Percentiles rank a stretch among this genome's conserved stretches.
These are phyloP conservation scores for Apodemus sylvaticus DNA, from an alignment of 2,113 vertebrate species.

Conservation along the genomic window DNA sequence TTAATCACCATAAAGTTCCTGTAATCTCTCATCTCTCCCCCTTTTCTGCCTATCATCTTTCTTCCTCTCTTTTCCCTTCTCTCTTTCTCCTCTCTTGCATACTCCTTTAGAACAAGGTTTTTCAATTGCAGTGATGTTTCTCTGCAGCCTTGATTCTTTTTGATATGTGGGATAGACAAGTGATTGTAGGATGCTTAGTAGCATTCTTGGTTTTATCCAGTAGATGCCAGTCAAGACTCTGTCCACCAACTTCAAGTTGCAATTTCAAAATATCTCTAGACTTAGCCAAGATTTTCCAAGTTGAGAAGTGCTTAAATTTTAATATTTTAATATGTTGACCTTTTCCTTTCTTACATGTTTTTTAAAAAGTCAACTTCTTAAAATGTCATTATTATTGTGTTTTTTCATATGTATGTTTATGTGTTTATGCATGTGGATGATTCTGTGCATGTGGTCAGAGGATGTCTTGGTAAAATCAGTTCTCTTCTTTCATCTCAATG, in stretches of 20 bases:
- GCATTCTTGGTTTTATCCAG: not conserved
- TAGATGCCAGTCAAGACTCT: not conserved
- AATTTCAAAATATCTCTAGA: not conserved
- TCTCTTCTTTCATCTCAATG: not conserved
- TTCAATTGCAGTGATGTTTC: not conserved
- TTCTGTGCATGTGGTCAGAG: not conserved
- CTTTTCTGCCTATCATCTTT: not conserved
- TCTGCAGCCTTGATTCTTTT: not conserved
- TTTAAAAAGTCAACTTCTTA: not conserved
- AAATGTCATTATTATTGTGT: not conserved
- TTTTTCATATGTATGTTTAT: not conserved
- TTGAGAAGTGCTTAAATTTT: not conserved
- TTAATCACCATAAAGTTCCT: not conserved
- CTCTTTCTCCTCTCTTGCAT: not conserved
- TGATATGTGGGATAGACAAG: not conserved
- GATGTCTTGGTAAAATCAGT: too few species aligned
- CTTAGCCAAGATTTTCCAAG: not conserved
- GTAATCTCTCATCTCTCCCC: not conserved
- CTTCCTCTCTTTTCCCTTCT: not conserved
- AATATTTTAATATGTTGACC: not conserved
- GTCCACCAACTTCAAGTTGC: accelerated
- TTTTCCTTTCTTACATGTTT: not conserved
- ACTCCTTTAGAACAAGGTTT: not conserved
- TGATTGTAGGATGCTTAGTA: not conserved
- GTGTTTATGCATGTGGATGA: not conserved